These are phyloP conservation scores for Aptenodytes forsteri DNA, from an alignment of 2,113 vertebrate genomes.

Conservation along the genomic window DNA sequence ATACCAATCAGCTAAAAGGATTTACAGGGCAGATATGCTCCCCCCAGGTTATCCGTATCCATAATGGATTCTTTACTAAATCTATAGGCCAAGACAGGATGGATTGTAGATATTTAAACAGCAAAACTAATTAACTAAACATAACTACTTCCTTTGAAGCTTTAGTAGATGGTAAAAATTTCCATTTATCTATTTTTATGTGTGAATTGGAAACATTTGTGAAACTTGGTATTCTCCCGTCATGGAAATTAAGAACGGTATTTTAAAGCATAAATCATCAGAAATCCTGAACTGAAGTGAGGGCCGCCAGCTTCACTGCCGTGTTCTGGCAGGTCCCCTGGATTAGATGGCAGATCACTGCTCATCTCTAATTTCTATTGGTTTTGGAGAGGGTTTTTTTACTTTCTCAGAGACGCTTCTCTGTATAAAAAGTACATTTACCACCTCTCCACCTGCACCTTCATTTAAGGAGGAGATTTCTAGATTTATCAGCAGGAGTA, in stretches of 20 bases:
- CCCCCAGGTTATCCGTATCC: background rate
- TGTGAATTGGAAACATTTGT: conserved; percentile 9
- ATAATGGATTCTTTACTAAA: conserved; percentile 31
- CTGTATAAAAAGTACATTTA: background rate
- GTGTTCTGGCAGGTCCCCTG: background rate
- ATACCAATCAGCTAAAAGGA: background rate
- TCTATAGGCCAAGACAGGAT: background rate
- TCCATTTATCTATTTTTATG: conserved; percentile 31
- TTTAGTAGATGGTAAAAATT: background rate
- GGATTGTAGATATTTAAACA: conserved; percentile 24
- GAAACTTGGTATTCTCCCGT: background rate
- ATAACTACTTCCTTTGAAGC: conserved; percentile 42
- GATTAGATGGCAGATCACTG: background rate
- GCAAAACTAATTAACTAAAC: conserved; percentile 48
- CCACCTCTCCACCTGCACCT: background rate
- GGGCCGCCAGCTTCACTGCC: background rate
- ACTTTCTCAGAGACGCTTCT: background rate
- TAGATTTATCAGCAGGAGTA: background rate
- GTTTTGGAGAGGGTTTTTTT: background rate
- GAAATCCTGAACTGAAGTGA: background rate
- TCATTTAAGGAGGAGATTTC: background rate
- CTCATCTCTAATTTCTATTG: background rate
- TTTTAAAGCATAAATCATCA: background rate
- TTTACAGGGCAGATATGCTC: background rate
- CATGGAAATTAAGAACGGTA: background rate